These are phyloP conservation scores for Chymomyza caudatula DNA, from an alignment of 2,888 invertebrate genomes.

Conservation along the genomic window DNA sequence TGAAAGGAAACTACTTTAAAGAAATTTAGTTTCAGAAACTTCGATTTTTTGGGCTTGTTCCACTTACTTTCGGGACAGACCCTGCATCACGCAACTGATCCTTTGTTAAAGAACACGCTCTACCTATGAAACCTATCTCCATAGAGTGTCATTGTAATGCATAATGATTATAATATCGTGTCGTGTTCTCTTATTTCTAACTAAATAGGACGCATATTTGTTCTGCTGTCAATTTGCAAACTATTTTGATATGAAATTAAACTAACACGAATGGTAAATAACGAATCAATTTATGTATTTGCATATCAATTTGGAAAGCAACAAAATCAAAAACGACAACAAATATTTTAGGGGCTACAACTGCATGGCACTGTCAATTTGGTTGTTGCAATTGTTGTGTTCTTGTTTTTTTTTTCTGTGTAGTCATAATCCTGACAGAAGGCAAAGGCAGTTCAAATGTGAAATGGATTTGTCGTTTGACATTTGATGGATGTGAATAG, in stretches of 20 bases:
- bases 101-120: no score
- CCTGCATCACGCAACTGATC: no score
- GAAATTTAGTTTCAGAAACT: no score
- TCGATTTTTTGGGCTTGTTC: no score
- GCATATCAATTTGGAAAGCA: slow-evolving; percentile 47
- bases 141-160: no score
- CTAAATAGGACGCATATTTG: not conserved
- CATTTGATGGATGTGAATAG: slow-evolving; percentile 58
- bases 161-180: not conserved
- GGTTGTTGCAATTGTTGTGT: slow-evolving; percentile 10
- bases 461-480: slow-evolving; percentile 64
- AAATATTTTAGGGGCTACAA: slow-evolving; percentile 18
- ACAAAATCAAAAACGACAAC: not conserved
- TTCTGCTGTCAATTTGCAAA: slow-evolving; percentile 17
- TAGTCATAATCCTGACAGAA: slow-evolving; percentile 52
- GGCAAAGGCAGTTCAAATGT: slow-evolving; percentile 42
- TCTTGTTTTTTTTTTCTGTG: slow-evolving; percentile 27
- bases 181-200: not conserved
- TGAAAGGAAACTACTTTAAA: no score
- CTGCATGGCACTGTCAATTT: slow-evolving; percentile 19
- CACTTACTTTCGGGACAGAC: no score
- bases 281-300: slow-evolving; percentile 70
- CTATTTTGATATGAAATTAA: slow-evolving; percentile 47
- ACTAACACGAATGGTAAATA: slow-evolving; percentile 65
- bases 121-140: no score